A percentile compares a stretch with the other conserved stretches of the same genome.
phyloP scores from a whole-genome alignment of 2,888 invertebrate species.

The Lymantria monacha region DNA sequence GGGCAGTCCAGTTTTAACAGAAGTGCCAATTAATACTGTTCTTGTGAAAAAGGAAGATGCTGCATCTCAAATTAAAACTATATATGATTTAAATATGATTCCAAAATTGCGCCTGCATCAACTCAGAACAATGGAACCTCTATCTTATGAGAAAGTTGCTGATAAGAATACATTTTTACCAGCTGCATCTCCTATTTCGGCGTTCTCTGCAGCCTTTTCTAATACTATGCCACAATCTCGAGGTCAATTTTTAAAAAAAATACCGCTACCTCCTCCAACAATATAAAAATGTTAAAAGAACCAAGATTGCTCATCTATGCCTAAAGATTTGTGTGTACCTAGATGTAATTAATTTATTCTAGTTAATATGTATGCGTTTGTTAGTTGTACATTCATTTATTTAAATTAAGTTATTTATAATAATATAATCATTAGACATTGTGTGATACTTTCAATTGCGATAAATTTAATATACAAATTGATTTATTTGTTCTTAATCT shows the following conservation, averaged over 20 bases:
- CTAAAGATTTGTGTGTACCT: background rate
- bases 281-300: conserved; percentile 16
- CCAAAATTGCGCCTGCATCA: background rate
- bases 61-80: background rate
- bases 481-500: too few species aligned
- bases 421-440: background rate
- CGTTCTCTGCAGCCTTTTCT: conserved; percentile 24
- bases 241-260: conserved; percentile 54
- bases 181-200: conserved; percentile 40
- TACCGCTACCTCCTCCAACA: conserved; percentile 54
- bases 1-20: background rate
- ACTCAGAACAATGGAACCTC: background rate
- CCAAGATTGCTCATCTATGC: background rate
- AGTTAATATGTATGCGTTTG: background rate
- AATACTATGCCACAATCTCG: conserved; percentile 37
- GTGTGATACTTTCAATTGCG: too few species aligned
- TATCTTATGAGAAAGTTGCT: background rate
- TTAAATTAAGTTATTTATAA: background rate
- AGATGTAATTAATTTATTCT: conserved; percentile 3
- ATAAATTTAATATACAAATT: too few species aligned
- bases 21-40: background rate
- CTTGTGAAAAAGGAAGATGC: background rate
- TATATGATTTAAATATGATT: background rate
- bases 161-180: conserved; percentile 44
- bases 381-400: background rate